Conservation (phyloP, 2,113 vertebrate genomes). For the Nycticryphes semicollaris region DNA sequence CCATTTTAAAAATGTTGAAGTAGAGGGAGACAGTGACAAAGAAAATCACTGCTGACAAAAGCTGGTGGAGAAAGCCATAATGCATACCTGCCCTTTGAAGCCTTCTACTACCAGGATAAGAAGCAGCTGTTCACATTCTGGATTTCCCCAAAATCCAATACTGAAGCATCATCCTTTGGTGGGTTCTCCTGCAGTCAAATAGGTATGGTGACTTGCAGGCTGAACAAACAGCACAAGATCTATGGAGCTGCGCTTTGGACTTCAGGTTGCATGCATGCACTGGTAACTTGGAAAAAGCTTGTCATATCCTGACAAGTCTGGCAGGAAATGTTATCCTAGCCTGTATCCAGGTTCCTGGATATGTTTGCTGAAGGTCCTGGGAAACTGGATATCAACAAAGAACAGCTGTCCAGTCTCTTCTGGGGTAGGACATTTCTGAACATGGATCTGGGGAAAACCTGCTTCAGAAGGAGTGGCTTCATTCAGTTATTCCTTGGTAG, state of each 20-base stretch:
- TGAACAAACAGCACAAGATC: background rate
- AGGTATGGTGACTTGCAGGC: background rate
- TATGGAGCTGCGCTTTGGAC: background rate
- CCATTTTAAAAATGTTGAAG: background rate
- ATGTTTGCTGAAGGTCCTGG: background rate
- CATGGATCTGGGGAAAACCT: background rate
- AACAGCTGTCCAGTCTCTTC: background rate
- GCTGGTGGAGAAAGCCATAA: background rate
- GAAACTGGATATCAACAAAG: conserved; percentile 13
- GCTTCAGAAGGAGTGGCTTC: background rate
- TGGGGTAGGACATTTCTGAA: background rate
- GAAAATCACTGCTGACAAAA: background rate
- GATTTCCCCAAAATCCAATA: background rate
- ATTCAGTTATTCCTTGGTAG: background rate
- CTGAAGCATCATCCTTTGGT: background rate
- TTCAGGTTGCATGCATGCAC: background rate
- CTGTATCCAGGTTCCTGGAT: background rate
- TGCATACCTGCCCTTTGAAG: background rate
- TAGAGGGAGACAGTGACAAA: background rate
- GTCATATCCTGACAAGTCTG: background rate
- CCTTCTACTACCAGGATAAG: background rate
- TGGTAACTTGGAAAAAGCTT: conserved; percentile 19
- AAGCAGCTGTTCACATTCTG: background rate
- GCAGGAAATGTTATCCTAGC: conserved; percentile 1
- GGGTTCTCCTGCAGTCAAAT: background rate